A percentile compares a stretch with the other conserved stretches of the same genome.
phyloP scores from a whole-genome alignment of 2,797 vertebrate species.

The Diplodus puntazzo region DNA sequence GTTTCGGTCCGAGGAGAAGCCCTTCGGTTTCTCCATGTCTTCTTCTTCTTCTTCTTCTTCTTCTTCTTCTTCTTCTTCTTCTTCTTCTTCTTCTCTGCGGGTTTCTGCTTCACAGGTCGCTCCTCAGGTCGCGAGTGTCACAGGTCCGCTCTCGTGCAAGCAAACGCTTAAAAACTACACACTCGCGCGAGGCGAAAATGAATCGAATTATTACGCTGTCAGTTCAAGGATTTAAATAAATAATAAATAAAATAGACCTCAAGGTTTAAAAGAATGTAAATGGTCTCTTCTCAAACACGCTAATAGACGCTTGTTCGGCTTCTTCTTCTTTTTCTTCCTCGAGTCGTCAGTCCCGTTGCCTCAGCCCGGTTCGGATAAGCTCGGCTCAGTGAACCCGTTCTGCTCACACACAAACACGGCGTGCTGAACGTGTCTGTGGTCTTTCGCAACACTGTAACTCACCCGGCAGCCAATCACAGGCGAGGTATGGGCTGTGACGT shows the following conservation, averaged over 20 bases:
- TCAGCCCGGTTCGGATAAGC: constrained; percentile 9
- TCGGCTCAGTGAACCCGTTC: background rate
- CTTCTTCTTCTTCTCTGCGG: background rate
- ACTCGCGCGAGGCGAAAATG: background rate
- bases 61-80: constrained; percentile 21
- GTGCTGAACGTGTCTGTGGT: background rate
- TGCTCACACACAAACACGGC: background rate
- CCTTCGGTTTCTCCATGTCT: constrained; percentile 70
- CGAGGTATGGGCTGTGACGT: constrained; percentile 37
- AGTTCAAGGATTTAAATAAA: background rate
- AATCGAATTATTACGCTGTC: background rate
- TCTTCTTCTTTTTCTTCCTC: background rate
- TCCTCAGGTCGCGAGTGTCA: background rate
- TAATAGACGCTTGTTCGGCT: background rate
- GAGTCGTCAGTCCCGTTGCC: background rate
- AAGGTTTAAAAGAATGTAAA: background rate
- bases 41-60: constrained; percentile 5
- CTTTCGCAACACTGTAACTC: constrained; percentile 19
- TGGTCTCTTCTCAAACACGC: background rate
- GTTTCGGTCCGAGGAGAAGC: constrained; percentile 66
- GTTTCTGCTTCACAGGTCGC: background rate
- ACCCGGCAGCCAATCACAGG: constrained; percentile 72
- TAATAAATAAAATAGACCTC: background rate
- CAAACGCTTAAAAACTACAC: background rate
- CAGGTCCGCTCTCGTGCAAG: background rate